Conservation (phyloP, 2,113 vertebrate species). For the Xerus inauris region DNA sequence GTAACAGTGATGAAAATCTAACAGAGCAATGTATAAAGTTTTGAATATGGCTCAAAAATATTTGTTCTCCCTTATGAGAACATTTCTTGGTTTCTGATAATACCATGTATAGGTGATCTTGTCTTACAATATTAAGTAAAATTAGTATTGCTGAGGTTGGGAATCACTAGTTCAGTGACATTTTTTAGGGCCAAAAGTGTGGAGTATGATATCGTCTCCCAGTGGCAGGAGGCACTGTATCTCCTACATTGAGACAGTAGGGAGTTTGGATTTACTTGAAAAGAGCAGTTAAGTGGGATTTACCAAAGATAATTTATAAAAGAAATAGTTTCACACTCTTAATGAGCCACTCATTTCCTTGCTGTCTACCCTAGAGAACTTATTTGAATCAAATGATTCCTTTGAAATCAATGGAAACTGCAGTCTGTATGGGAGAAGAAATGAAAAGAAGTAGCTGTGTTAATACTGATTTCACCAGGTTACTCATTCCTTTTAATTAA, state of each 20-base stretch:
- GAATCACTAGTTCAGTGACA: not conserved
- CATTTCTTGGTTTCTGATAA: not conserved
- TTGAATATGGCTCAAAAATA: not conserved
- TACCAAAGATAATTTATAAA: conserved; percentile 28
- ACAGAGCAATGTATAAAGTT: not conserved
- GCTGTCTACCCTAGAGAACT: not conserved
- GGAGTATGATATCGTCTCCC: not conserved
- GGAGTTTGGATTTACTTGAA: conserved; percentile 10
- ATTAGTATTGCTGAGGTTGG: not conserved
- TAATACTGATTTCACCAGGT: conserved; percentile 40
- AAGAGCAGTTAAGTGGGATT: conserved; percentile 32
- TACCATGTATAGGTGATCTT: not conserved
- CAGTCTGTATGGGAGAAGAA: not conserved
- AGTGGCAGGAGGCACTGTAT: not conserved
- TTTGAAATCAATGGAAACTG: conserved; percentile 51
- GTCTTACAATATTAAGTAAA: not conserved
- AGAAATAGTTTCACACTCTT: not conserved
- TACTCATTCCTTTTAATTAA: conserved; percentile 58
- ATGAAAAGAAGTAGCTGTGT: conserved; percentile 50
- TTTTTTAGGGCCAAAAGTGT: not conserved
- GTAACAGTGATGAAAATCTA: not conserved
- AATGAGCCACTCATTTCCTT: conserved; percentile 48
- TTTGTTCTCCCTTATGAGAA: not conserved
- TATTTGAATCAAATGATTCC: conserved; percentile 49
- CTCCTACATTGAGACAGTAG: not conserved